phyloP scores from a whole-genome alignment of 2,888 invertebrate species.

The Pterobdella sp. region DNA sequence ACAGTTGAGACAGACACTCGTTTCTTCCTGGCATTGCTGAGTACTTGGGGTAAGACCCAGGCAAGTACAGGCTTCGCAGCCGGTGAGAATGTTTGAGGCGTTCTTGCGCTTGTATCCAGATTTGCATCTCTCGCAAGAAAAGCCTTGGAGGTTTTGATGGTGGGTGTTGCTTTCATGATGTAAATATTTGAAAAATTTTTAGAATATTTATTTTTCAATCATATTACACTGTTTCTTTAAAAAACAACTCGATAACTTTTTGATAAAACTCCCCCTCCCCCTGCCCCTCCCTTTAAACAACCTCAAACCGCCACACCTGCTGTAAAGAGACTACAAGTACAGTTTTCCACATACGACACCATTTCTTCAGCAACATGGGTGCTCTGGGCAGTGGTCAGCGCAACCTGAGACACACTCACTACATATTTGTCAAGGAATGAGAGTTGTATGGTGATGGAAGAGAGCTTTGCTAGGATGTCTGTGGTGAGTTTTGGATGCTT shows the following conservation, averaged over 20 bases:
- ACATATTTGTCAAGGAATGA: slow-evolving; percentile 31
- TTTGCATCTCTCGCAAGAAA: slow-evolving; percentile 41
- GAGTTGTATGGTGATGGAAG: slow-evolving; percentile 32
- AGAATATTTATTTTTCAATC: background rate
- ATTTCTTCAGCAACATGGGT: slow-evolving; percentile 5
- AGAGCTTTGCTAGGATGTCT: slow-evolving; percentile 38
- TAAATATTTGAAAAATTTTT: background rate
- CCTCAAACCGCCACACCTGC: slow-evolving; percentile 27
- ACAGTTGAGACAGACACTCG: slow-evolving; percentile 41
- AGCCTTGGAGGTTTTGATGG: slow-evolving; percentile 34
- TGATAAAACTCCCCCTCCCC: background rate
- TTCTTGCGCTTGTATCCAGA: slow-evolving; percentile 35
- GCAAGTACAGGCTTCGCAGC: slow-evolving; percentile 40
- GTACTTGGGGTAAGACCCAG: slow-evolving; percentile 31
- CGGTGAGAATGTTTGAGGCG: slow-evolving; percentile 26
- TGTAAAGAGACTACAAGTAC: slow-evolving; percentile 36
- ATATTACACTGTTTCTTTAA: background rate
- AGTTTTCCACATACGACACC: slow-evolving; percentile 35
- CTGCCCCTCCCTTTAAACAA: background rate
- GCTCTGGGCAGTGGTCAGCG: slow-evolving; percentile 31
- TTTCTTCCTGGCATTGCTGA: slow-evolving; percentile 37
- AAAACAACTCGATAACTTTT: background rate
- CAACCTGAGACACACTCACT: slow-evolving; percentile 27
- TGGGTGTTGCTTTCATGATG: background rate
- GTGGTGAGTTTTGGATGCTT: slow-evolving; percentile 13